A percentile compares a stretch with the other conserved stretches of the same genome.
Conservation (phyloP, 2,797 vertebrate species). For the Lacerta bilineata region DNA sequence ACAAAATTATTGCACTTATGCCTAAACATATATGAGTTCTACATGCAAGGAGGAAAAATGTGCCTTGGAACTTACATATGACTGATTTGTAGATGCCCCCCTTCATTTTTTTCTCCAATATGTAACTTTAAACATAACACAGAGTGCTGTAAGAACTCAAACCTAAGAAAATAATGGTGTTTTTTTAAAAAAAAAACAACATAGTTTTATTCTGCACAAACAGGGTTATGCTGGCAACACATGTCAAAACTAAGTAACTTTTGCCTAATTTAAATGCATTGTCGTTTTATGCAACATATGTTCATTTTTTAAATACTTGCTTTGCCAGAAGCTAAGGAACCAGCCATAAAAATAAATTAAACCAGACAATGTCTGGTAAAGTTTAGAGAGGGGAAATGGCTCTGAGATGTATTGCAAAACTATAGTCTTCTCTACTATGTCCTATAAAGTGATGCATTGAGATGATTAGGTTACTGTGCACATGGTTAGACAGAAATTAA, state of each 20-base stretch:
- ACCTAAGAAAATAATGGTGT: slow-evolving; percentile 31
- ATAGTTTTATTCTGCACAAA: slow-evolving; percentile 47
- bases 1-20: background rate
- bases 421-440: slow-evolving; percentile 54
- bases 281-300: slow-evolving; percentile 80
- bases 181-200: accelerated
- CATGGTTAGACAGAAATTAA: slow-evolving; percentile 31
- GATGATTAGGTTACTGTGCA: slow-evolving; percentile 64
- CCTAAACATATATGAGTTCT: background rate
- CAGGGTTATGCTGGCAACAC: slow-evolving; percentile 52
- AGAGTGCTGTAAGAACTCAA: slow-evolving; percentile 40
- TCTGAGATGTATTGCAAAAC: slow-evolving; percentile 57
- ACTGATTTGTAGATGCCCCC: background rate
- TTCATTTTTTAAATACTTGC: slow-evolving; percentile 78
- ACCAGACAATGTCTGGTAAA: slow-evolving; percentile 78
- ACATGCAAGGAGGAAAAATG: background rate
- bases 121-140: slow-evolving; percentile 33
- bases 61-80: background rate
- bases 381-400: slow-evolving; percentile 69
- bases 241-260: slow-evolving; percentile 72
- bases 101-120: slow-evolving; percentile 41
- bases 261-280: slow-evolving; percentile 76
- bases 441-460: slow-evolving; percentile 50
- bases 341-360: slow-evolving; percentile 76
- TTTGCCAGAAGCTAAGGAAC: slow-evolving; percentile 79